A percentile compares a stretch with the other conserved stretches of the same genome.
phyloP scores from a whole-genome alignment of 2,888 invertebrate species.

The Yponomeuta cagnagella region DNA sequence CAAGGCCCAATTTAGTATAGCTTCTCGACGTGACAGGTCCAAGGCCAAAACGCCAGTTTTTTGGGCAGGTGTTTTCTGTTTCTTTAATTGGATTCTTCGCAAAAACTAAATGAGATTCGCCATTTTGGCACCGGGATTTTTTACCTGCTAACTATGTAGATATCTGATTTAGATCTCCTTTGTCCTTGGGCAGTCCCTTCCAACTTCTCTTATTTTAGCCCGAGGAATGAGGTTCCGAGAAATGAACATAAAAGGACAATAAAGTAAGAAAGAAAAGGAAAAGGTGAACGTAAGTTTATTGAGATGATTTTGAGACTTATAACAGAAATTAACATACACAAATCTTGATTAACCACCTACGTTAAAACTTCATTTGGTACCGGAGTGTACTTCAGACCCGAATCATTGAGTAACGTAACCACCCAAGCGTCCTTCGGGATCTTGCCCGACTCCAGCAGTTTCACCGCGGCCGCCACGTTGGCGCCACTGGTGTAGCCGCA shows the following conservation, averaged over 20 bases:
- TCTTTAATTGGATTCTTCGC: constrained; percentile 26
- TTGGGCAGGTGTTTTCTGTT: constrained; percentile 25
- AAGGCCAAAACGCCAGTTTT: constrained; percentile 7
- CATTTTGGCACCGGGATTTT: constrained; percentile 24
- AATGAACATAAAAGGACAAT: background rate
- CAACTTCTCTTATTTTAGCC: background rate
- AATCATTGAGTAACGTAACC: constrained; percentile 56
- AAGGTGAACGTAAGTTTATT: background rate
- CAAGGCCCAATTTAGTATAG: background rate
- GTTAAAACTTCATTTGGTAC: constrained; percentile 32
- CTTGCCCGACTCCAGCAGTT: constrained; percentile 52
- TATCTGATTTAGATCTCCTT: constrained; percentile 7
- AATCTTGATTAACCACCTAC: background rate
- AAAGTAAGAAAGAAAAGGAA: too few relatives aligned
- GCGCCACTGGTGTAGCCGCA: constrained; percentile 67
- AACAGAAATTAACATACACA: background rate
- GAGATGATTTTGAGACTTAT: background rate
- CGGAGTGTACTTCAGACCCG: constrained; percentile 62
- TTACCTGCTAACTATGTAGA: constrained; percentile 4
- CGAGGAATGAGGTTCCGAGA: background rate
- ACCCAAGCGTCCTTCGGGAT: constrained; percentile 60
- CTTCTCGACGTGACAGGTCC: constrained; percentile 12
- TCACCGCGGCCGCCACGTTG: constrained; percentile 62
- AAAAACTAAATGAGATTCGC: constrained; percentile 26
- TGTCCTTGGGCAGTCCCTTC: background rate